Percentiles rank a stretch among this genome's conserved stretches.
Evolutionary conservation across 2,888 invertebrate genomes (phyloP).

Genomic region (Callinectes sapidus): DNA sequence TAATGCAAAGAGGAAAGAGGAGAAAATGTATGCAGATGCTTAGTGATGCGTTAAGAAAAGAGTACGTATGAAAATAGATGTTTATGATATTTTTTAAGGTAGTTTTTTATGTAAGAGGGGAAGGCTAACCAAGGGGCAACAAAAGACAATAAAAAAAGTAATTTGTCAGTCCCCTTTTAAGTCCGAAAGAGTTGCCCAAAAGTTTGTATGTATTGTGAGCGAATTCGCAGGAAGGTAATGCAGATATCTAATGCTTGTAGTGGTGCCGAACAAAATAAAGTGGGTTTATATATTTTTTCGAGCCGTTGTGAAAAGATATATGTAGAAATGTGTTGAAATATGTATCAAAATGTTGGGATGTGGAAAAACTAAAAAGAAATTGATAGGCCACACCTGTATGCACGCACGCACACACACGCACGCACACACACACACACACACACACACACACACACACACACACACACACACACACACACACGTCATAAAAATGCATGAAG

Average conservation of each 20-base stretch:
- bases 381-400: background rate
- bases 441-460: conserved; percentile 39
- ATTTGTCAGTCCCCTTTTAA: too few species aligned
- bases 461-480: conserved; percentile 38
- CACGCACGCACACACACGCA: conserved; percentile 16
- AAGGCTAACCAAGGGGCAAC: too few species aligned
- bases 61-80: background rate
- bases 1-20: background rate
- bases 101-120: too few species aligned
- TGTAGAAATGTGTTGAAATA: background rate
- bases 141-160: too few species aligned
- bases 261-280: background rate
- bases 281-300: too few species aligned
- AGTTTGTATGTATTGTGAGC: background rate
- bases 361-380: background rate
- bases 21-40: too few species aligned
- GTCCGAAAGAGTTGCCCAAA: background rate
- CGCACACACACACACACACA: conserved; percentile 37
- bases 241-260: background rate
- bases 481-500: background rate
- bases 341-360: background rate
- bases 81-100: background rate
- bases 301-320: background rate
- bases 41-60: background rate
- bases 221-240: background rate